Evolutionary conservation across 2,797 vertebrate genomes (phyloP), one percentile per base, ranked within the genome.

Genomic region (Tinamus major): DNA sequence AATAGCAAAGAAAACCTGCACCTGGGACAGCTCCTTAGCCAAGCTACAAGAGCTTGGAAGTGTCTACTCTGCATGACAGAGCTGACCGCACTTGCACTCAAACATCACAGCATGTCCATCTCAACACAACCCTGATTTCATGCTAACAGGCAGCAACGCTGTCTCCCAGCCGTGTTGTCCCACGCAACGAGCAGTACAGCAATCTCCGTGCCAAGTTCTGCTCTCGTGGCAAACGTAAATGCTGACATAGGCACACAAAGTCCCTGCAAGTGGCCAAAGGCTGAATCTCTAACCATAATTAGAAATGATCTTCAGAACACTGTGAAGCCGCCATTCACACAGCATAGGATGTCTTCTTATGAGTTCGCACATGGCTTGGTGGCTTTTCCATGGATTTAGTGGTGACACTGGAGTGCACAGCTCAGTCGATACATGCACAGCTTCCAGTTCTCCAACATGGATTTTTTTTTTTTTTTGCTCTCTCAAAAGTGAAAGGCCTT

Each of bases 281-380:
- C 26, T 63, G 35, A 31, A 35, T 44, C 55, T 46, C 75, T 24
- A 13, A 1, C n/a, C 33, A 37, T 26, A 72, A 69, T 33, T 83
- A 61, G 72, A 46, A 77, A 10, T 2, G 1, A 77, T 61, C 55
- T 62, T 64, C 55, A 46, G 23, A n/a, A 42, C 10, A 3, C 1
- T 0, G 35, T 41, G 35, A 44, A 64, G 74, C 18, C 72, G 33
- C 53, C 18, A 46, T 2, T 35, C 17, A 16, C 0, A 0, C 0
- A 0, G 14, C 15, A n/a, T 56, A 85, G 68, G 59, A 85, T 41
- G 65, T 75, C 10, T 33, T 27, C 72, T 42, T 2, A 2, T 18
- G 21, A 3, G 1, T 56, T 85, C 75, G 48, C 70, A 71, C 20
- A 65, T 53, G 63, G n/a, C 53, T 58, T 61, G 49, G 48, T 24